These are phyloP conservation scores for Raja brachyura DNA, from an alignment of 2,113 vertebrate genomes.

Conservation along the genomic window DNA sequence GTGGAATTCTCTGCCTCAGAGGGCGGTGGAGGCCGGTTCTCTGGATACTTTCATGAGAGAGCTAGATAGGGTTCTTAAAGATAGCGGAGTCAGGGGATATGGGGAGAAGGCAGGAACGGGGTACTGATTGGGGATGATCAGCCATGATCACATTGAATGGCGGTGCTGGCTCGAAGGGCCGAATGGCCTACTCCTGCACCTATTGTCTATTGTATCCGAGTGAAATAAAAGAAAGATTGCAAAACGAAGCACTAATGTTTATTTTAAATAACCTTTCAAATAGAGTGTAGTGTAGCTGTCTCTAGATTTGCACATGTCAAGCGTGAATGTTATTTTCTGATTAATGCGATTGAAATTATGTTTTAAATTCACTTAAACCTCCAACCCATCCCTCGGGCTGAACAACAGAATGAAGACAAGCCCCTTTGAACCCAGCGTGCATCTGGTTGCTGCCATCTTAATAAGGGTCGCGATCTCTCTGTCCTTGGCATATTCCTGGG, in stretches of 20 bases:
- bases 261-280: not conserved
- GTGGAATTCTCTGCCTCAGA: no score
- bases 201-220: no score
- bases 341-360: not conserved
- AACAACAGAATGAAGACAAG: not conserved
- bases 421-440: constrained; percentile 54
- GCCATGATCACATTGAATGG: no score
- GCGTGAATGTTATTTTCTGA: not conserved
- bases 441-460: constrained; percentile 64
- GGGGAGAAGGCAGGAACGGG: no score
- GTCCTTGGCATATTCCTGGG: constrained; percentile 53
- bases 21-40: no score
- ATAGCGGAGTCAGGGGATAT: no score
- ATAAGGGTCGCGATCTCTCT: constrained; percentile 66
- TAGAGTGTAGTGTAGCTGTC: not conserved
- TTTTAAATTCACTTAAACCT: constrained; percentile 29
- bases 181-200: no score
- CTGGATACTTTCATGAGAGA: no score
- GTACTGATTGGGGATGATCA: no score
- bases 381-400: not conserved
- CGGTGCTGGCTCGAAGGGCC: no score
- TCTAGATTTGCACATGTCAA: not conserved
- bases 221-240: not conserved
- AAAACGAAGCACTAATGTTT: no score
- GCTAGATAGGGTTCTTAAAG: no score